Evolutionary conservation across 1,140 invertebrate species (phyloP).

Genomic region (Hypsibius dujardini): DNA sequence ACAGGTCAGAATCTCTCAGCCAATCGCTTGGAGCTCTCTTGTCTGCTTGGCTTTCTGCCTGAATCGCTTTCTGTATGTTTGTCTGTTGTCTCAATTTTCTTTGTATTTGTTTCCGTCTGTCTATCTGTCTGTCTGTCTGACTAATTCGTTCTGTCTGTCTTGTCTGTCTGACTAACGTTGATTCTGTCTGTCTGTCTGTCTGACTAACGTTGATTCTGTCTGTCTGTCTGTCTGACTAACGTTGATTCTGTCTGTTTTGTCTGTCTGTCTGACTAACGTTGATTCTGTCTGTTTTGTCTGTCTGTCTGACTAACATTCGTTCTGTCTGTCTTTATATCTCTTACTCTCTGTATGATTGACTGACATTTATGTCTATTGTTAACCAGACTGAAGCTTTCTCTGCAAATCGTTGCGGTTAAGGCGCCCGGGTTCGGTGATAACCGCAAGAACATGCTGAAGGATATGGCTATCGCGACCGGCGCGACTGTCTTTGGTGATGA

Average conservation of each 20-base stretch:
- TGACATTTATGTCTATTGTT: slow-evolving; percentile 19
- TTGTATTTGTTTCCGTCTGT: background rate
- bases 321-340: too few species aligned
- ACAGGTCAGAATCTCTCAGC: slow-evolving; percentile 42
- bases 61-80: too few species aligned
- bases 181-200: background rate
- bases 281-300: background rate
- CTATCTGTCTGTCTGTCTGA: background rate
- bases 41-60: background rate
- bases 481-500: slow-evolving; percentile 96
- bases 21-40: background rate
- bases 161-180: background rate
- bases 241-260: background rate
- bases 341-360: slow-evolving; percentile 12
- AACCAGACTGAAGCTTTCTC: slow-evolving; percentile 69
- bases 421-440: slow-evolving; percentile 99
- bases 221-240: too few species aligned
- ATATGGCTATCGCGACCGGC: slow-evolving; percentile 93
- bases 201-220: too few species aligned
- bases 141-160: too few species aligned
- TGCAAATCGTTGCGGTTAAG: slow-evolving; percentile 94
- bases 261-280: background rate
- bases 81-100: too few species aligned
- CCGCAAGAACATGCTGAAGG: slow-evolving; percentile 82
- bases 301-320: background rate